These are phyloP conservation scores for Turnix velox DNA, from an alignment of 2,113 vertebrate genomes.

Conservation along the genomic window DNA sequence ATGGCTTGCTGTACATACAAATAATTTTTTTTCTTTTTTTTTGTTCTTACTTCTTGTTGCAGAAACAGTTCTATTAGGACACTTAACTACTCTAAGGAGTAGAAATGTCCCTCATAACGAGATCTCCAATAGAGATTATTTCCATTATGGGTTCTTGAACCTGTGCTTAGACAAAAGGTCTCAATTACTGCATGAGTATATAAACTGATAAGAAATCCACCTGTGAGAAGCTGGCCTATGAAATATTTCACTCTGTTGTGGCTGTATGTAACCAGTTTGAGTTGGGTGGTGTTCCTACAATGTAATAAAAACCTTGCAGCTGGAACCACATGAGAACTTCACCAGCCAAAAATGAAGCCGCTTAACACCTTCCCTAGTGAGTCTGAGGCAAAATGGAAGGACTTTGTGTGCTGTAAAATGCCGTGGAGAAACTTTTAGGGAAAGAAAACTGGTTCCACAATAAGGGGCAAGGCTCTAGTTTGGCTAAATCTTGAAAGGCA, in stretches of 20 bases:
- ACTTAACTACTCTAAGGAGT: neutral
- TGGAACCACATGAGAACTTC: neutral
- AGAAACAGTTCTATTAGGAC: neutral
- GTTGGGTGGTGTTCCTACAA: neutral
- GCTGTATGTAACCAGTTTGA: neutral
- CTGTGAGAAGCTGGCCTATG: neutral
- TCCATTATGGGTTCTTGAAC: neutral
- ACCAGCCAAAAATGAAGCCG: accelerated
- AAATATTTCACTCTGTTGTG: neutral
- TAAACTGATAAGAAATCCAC: neutral
- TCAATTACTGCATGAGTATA: neutral
- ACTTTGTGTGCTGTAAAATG: neutral
- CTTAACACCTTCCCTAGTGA: neutral
- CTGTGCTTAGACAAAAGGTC: neutral
- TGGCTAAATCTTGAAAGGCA: neutral
- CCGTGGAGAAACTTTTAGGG: neutral
- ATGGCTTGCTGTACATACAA: neutral
- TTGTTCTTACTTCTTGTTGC: neutral
- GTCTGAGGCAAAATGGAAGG: neutral
- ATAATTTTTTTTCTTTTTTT: neutral
- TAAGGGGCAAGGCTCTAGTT: neutral
- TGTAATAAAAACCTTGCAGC: neutral
- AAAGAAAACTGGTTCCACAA: neutral
- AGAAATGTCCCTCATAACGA: neutral
- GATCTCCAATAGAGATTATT: neutral